Evolutionary conservation across 2,113 vertebrate species (phyloP), one percentile per base, ranked within the genome.

Genomic region (Pelvicachromis taeniatus): DNA sequence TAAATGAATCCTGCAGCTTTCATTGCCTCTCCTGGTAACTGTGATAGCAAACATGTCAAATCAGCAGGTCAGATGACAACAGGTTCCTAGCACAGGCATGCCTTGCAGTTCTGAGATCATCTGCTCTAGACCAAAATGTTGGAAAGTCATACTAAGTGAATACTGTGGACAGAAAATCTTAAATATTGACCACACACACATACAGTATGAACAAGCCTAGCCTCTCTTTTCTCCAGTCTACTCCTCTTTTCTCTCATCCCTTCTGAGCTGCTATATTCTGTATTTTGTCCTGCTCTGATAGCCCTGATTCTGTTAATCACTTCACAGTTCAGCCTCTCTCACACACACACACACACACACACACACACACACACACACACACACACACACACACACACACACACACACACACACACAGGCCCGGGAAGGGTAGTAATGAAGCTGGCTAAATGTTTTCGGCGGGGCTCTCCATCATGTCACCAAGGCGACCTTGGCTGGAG

Each of bases 401-500:
- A 14, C 16, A 65, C 38, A 54, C 31, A 75, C 13, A 68, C 4
- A n/a, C 8, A 80, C 55, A 75, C 0, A 31, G 19, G 55, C 78
- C 9, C 7, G 70, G 53, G 54, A 90, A 85, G 21, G 82, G 77
- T 75, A 85, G 86, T 91, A 87, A 93, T 95, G 89, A 92, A 89
- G 91, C 87, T 52, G 61, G 87, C 89, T 91, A 87, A 92, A 92
- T 89, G 89, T 92, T 94, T 91, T 88, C 75, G 82, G 91, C 82
- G 19, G 7, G 80, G 80, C 90, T 87, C 83, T 94, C 92, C 89
- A 91, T 95, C 94, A 93, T 90, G 89, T 92, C 91, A 84, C 88
- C 82, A 52, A 19, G 63, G 54, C 33, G 84, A 93, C 92, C 90
- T 94, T 92, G 92, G 85, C 84, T 89, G 33, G 53, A 91, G 73